Evolutionary conservation across 1,140 invertebrate genomes (phyloP), one percentile per base, ranked within the genome.

Genomic region (Dufourea novaeangliae): DNA sequence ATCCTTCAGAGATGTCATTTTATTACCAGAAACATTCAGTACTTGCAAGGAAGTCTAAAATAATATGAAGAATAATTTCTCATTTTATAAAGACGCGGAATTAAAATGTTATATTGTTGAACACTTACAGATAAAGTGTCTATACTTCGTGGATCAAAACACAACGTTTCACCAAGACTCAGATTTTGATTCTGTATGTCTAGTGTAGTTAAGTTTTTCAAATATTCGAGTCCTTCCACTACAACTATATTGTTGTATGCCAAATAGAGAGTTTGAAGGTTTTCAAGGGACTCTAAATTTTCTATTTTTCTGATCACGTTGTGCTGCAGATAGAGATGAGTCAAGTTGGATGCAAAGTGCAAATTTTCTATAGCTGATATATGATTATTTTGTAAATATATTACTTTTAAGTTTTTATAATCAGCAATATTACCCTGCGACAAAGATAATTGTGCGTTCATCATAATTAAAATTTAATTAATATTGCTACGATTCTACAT

Each of bases 281-380:
- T 94, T 25, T 86, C 87, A 32, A 96, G 88, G 70, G 83, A 88
- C 6, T 93, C 87, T 17, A 96, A 88, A 80, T 95, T 95, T 88
- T 95, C 94, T 34, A 96, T 94, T 90, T 94, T 94, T 12, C 80
- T 89, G 66, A 96, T 94, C 85, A 93, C 90, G 83, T 96, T 96
- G 84, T 95, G 94, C 93, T 96, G 95, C 4, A 96, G 84, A 88
- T 96, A 95, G 29, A 96, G 90, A 83, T 94, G 93, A 2, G 94
- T 94, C 41, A 96, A 86, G 83, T 94, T 94, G n/a, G 86, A 87
- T 0, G 94, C 88, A 52, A 90, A 83, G 71, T 94, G 87, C 4
- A 96, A 84, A 86, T 95, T 95, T 83, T 94, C 92, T 67, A 96
- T 95, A 83, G 91, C 93, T 10, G 88, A 86, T 71, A 96, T 93